Base-by-base conservation (phyloP, 2,113 vertebrate species). In the Phodopus roborovskii region DNA sequence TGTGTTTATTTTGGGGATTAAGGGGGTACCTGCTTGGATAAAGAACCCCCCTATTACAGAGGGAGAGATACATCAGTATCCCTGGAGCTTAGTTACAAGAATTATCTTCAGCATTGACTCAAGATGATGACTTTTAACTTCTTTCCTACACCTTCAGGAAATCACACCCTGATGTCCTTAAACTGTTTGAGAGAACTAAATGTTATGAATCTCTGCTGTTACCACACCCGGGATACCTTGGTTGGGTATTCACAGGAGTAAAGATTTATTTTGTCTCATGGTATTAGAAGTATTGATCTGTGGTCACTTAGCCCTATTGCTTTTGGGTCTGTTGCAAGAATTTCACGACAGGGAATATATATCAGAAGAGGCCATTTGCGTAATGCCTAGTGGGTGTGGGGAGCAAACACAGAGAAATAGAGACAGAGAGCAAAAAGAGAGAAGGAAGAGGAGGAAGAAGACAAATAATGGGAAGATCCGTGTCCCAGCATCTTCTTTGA, bases 151-250 rank as follows among this genome's bases (percentile, higher is more conserved):
- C 50, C 7, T n/a, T 56, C 4, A 16, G 16, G n/a, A n/a, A 5
- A 45, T 1, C 42, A 20, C 5, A n/a, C 7, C 8, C 16, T 26
- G 24, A 39, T 39, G 6, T 78, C 62, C 22, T 73, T 53, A 17
- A 50, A 62, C 10, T 15, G 33, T 30, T 26, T n/a, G 12, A 53
- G 11, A 30, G 45, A 66, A 36, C 12, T 22, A 9, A 24, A 1
- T 26, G 15, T 26, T 90, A 84, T 3, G 0, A 3, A 20, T 15
- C 53, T 42, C 16, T 1, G 66, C n/a, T 15, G 12, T 2, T 0
- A 7, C 36, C 48, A 36, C 1, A 1, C 3, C 3, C 22, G 4
- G 2, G 26, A 4, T 0, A 4, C 39, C 15, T 17, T 12, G 20
- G 30, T 53, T 53, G 50, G 50, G 11, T 53, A 53, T 86, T 87